Evolutionary conservation across 2,113 vertebrate genomes (phyloP).

Genomic region (Gambusia holbrooki): DNA sequence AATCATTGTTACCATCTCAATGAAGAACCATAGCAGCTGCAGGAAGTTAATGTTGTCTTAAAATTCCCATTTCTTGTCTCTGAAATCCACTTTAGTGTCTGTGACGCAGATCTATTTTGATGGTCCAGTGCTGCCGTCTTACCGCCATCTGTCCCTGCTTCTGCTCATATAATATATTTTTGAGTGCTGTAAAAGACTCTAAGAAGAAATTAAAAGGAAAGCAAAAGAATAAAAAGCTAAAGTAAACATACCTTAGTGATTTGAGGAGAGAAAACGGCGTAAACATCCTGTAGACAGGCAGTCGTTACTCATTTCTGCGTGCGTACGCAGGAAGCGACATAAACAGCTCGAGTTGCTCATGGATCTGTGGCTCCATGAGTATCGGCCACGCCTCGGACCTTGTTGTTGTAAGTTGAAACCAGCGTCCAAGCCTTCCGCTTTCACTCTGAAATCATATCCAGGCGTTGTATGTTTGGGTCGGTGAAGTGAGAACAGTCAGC

Average conservation of each 20-base stretch:
- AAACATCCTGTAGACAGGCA: too few species aligned
- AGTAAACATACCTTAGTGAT: too few species aligned
- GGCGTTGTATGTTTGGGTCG: constrained; percentile 36
- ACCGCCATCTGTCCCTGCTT: constrained; percentile 46
- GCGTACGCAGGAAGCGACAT: background rate
- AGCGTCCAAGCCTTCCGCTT: constrained; percentile 24
- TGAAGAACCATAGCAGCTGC: constrained; percentile 4
- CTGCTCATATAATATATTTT: constrained; percentile 17
- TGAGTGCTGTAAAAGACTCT: constrained; percentile 17
- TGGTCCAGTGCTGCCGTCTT: constrained; percentile 15
- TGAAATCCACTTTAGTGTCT: constrained; percentile 14
- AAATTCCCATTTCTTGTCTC: constrained; percentile 3
- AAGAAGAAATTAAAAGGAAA: background rate
- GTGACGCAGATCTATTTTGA: constrained; percentile 3
- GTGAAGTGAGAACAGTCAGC: constrained; percentile 23
- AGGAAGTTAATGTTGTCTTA: constrained; percentile 16
- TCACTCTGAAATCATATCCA: constrained; percentile 42
- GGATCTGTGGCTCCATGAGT: constrained; percentile 10
- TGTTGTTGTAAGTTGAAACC: constrained; percentile 2
- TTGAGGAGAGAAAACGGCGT: background rate
- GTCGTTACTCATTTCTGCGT: background rate
- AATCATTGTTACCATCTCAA: constrained; percentile 9
- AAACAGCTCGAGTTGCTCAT: constrained; percentile 3
- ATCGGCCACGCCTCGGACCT: constrained; percentile 1
- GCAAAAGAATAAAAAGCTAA: background rate